phyloP scores from a whole-genome alignment of 1,140 invertebrate species.

The Caenorhabditis brenneri region DNA sequence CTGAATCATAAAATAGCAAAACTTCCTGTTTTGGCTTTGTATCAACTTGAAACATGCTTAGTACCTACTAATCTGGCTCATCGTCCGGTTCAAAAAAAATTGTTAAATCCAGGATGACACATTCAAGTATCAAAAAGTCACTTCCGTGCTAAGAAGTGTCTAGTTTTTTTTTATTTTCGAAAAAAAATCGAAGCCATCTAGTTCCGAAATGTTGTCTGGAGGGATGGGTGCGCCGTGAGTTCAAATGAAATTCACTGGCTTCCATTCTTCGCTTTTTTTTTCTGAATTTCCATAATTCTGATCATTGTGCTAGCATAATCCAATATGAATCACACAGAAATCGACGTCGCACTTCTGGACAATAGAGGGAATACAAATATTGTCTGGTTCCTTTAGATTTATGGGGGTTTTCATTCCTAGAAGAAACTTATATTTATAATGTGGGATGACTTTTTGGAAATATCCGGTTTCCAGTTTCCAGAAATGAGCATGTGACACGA shows the following conservation, averaged over 20 bases:
- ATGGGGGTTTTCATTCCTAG: background rate
- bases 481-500: background rate
- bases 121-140: background rate
- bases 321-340: background rate
- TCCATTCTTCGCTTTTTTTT: background rate
- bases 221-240: background rate
- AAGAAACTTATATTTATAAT: background rate
- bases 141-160: background rate
- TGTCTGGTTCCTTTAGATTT: background rate
- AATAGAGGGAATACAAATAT: background rate
- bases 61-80: background rate
- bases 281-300: background rate
- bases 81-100: background rate
- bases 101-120: background rate
- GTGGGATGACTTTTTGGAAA: background rate
- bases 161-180: background rate
- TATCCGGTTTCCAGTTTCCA: background rate
- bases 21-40: background rate
- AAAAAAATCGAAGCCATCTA: background rate
- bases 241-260: background rate
- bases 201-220: constrained; percentile 4
- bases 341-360: background rate
- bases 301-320: background rate
- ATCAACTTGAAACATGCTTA: background rate
- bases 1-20: background rate